Conservation (phyloP, 2,888 invertebrate species). For the Agrotis puta region DNA sequence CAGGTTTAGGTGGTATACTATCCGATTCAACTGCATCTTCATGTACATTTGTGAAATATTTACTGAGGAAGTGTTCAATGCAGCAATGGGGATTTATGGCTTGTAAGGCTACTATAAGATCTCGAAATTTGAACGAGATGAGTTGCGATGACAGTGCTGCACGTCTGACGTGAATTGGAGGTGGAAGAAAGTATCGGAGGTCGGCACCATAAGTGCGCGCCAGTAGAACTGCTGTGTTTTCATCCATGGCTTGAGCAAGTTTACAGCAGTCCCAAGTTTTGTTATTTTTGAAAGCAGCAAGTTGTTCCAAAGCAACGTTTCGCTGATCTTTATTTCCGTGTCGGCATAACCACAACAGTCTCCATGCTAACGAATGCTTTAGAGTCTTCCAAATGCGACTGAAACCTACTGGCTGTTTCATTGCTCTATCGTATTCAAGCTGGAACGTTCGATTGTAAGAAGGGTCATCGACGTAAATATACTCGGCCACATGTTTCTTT, state of each 20-base stretch:
- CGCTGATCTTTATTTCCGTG: slow-evolving; percentile 92
- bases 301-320: slow-evolving; percentile 92
- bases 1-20: slow-evolving; percentile 82
- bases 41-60: slow-evolving; percentile 84
- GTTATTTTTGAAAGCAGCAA: slow-evolving; percentile 93
- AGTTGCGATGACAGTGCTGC: slow-evolving; percentile 81
- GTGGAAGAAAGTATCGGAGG: slow-evolving; percentile 94
- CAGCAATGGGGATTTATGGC: slow-evolving; percentile 81
- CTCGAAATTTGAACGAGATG: slow-evolving; percentile 82
- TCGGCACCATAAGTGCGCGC: slow-evolving; percentile 94
- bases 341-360: slow-evolving; percentile 92
- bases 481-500: slow-evolving; percentile 83
- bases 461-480: slow-evolving; percentile 88
- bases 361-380: slow-evolving; percentile 92
- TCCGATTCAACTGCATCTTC: slow-evolving; percentile 85
- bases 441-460: slow-evolving; percentile 76
- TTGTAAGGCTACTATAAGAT: slow-evolving; percentile 77
- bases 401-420: slow-evolving; percentile 77
- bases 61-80: slow-evolving; percentile 82
- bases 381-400: slow-evolving; percentile 91
- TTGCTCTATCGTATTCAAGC: slow-evolving; percentile 75
- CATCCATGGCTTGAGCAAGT: slow-evolving; percentile 95
- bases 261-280: slow-evolving; percentile 93
- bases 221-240: slow-evolving; percentile 94
- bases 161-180: slow-evolving; percentile 90